phyloP scores from a whole-genome alignment of 2,888 invertebrate genomes.

The Empis livida region DNA sequence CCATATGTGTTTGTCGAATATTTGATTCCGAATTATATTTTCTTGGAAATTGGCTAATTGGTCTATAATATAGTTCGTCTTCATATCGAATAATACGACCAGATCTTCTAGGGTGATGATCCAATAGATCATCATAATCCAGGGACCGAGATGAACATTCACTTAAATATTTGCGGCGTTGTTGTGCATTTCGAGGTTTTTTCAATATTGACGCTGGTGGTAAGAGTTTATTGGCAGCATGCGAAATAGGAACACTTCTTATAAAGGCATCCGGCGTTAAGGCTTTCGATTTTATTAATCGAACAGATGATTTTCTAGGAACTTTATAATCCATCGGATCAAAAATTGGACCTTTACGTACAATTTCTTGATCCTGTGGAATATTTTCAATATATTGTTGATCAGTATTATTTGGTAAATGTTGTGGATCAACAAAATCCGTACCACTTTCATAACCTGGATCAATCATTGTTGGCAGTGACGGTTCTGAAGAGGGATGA shows the following conservation, averaged over 20 bases:
- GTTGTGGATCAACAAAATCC: not conserved
- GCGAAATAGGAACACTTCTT: slow-evolving; percentile 4
- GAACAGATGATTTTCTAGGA: slow-evolving; percentile 26
- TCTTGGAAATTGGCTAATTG: slow-evolving; percentile 18
- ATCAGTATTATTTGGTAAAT: slow-evolving; percentile 17
- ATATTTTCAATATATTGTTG: slow-evolving; percentile 32
- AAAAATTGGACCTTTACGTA: slow-evolving; percentile 18
- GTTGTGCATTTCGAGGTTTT: slow-evolving; percentile 23
- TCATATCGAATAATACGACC: slow-evolving; percentile 32
- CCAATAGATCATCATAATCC: slow-evolving; percentile 30
- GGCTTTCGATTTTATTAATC: slow-evolving; percentile 26
- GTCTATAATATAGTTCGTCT: slow-evolving; percentile 25
- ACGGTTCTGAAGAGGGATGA: slow-evolving; percentile 30
- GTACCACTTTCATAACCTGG: slow-evolving; percentile 12
- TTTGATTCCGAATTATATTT: slow-evolving; percentile 34
- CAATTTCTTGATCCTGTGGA: slow-evolving; percentile 19
- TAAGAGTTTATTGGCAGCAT: not conserved
- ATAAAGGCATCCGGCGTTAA: slow-evolving; percentile 19
- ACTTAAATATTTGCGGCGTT: slow-evolving; percentile 28
- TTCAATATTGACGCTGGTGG: slow-evolving; percentile 24
- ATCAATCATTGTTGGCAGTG: slow-evolving; percentile 29
- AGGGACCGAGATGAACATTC: slow-evolving; percentile 31
- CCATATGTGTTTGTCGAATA: slow-evolving; percentile 33
- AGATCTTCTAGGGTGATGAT: slow-evolving; percentile 27
- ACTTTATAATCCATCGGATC: slow-evolving; percentile 30